Percentiles rank a stretch among this genome's conserved stretches.
These are phyloP conservation scores for Plecotus auritus DNA, from an alignment of 2,113 vertebrate species.

Conservation along the genomic window DNA sequence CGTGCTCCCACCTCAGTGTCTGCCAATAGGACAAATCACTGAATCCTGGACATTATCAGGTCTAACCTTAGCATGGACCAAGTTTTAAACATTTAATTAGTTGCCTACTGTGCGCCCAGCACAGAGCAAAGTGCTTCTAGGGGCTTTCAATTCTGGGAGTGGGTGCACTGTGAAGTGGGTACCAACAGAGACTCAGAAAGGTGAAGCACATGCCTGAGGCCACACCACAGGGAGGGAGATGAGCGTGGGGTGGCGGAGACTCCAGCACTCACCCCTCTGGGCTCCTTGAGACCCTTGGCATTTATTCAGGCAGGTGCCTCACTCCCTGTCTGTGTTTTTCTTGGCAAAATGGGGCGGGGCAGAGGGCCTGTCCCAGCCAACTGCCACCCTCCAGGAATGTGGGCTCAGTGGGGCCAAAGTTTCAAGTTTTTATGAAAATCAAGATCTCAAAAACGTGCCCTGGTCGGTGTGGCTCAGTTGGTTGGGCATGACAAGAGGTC, in stretches of 20 bases:
- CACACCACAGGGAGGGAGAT: background rate
- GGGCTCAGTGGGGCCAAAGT: background rate
- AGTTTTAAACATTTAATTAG: background rate
- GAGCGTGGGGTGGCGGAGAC: too few species aligned
- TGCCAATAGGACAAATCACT: background rate
- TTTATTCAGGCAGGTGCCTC: background rate
- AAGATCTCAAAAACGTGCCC: background rate
- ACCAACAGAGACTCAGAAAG: background rate
- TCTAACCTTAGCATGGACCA: background rate
- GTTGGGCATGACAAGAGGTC: too few species aligned
- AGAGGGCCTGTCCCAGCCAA: background rate
- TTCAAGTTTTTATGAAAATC: background rate
- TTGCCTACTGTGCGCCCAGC: background rate
- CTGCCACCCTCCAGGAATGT: background rate
- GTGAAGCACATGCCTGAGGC: background rate
- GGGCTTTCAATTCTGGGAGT: background rate
- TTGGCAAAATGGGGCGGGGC: background rate
- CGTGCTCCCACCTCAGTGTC: background rate
- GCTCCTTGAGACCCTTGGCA: background rate
- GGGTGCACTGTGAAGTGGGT: background rate
- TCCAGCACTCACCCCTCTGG: too few species aligned
- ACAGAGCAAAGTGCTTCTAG: background rate
- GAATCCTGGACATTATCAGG: background rate
- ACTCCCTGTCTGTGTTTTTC: background rate
- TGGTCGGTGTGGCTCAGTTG: too few species aligned